phyloP scores from a whole-genome alignment of 2,888 invertebrate species.

The Zonitis immaculata region DNA sequence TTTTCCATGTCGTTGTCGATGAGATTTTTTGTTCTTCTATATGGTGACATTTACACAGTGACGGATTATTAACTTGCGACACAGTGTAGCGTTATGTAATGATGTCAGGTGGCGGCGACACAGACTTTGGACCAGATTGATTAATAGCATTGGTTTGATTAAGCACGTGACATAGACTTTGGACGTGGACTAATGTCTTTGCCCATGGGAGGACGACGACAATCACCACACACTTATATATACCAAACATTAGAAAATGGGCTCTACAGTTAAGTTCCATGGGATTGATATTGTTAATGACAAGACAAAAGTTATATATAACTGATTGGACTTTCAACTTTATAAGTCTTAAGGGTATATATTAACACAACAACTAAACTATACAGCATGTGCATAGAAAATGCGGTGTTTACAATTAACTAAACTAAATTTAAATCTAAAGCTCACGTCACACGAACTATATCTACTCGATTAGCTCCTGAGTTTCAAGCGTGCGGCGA shows the following conservation, averaged over 20 bases:
- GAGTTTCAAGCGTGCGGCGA: too few species aligned
- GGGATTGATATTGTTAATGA: conserved; percentile 20
- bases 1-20: background rate
- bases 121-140: conserved; percentile 33
- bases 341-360: too few species aligned
- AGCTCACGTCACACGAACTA: too few species aligned
- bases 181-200: conserved; percentile 42
- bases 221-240: conserved; percentile 1
- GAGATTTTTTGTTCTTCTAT: background rate
- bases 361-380: too few species aligned
- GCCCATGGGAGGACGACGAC: conserved; percentile 26
- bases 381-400: too few species aligned
- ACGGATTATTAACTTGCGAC: conserved; percentile 25
- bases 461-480: too few species aligned
- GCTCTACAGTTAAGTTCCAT: conserved; percentile 21
- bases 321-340: conserved; percentile 5
- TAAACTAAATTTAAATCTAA: too few species aligned
- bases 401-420: too few species aligned
- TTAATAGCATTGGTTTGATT: conserved; percentile 43
- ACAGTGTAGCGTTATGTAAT: conserved; percentile 29
- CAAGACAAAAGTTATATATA: conserved; percentile 23
- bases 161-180: conserved; percentile 40
- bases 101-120: conserved; percentile 27
- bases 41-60: conserved; percentile 20
- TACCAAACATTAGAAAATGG: too few species aligned